Evolutionary conservation across 92 coral and sea anemone genomes (phyloP).

Genomic region (Zoanthus solanderi): DNA sequence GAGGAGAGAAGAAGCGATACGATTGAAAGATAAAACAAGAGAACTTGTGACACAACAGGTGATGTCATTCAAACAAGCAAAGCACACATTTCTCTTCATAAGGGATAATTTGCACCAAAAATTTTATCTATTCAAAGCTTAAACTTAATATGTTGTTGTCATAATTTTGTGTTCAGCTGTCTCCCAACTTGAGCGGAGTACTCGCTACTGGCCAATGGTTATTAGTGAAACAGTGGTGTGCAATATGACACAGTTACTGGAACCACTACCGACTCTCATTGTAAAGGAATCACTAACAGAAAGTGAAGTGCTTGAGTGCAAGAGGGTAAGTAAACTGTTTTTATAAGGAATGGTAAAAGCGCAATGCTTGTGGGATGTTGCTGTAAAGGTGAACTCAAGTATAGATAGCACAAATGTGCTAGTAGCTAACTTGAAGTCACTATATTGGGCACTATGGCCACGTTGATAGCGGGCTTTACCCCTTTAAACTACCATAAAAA

Average conservation of each 20-base stretch:
- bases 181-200: constrained; percentile 91
- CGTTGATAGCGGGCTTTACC: too few species aligned
- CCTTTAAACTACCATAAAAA: too few species aligned
- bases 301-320: constrained; percentile 87
- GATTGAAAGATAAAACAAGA: background rate
- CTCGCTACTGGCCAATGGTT: constrained; percentile 98
- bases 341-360: too few species aligned
- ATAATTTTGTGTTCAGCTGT: constrained; percentile 61
- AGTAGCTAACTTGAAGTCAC: too few species aligned
- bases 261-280: constrained; percentile 83
- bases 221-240: constrained; percentile 95
- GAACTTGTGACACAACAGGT: background rate
- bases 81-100: background rate
- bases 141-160: background rate
- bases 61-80: background rate
- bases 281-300: constrained; percentile 91
- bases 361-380: too few species aligned
- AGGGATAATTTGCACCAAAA: background rate
- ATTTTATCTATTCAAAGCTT: background rate
- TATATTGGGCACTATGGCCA: too few species aligned
- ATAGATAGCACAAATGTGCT: too few species aligned
- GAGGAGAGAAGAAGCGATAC: background rate
- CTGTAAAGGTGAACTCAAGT: too few species aligned
- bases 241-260: constrained; percentile 90
- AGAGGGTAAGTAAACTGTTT: constrained; percentile 66